Evolutionary conservation across 2,113 vertebrate genomes (phyloP).

Genomic region (Amblyopsis rosae): DNA sequence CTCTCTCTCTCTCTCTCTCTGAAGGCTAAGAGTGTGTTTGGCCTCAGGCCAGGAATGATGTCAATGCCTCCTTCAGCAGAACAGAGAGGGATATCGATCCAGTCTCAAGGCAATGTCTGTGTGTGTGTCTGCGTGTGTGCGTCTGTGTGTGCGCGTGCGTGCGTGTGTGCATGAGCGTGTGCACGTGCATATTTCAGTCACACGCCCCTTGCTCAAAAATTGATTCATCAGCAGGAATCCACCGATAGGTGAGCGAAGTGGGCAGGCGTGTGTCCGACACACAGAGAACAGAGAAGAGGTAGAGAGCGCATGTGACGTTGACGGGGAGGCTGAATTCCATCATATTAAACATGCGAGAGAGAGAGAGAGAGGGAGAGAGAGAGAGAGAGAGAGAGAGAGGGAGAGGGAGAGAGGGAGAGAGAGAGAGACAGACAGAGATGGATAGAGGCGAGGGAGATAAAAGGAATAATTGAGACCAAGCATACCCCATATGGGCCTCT

Average conservation of each 20-base stretch:
- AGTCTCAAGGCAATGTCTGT: conserved; percentile 73
- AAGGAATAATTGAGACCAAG: conserved; percentile 61
- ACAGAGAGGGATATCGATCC: conserved; percentile 76
- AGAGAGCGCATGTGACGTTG: conserved; percentile 44
- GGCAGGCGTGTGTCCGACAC: conserved; percentile 68
- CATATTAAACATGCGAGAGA: conserved; percentile 44
- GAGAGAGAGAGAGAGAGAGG: conserved; percentile 22
- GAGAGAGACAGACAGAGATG: neutral
- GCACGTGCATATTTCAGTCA: conserved; percentile 48
- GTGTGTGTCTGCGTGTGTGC: conserved; percentile 19
- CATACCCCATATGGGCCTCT: conserved; percentile 52
- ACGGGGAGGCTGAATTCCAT: conserved; percentile 31
- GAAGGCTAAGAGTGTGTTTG: conserved; percentile 77
- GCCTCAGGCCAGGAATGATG: conserved; percentile 74
- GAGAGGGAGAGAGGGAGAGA: neutral
- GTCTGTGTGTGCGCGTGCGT: conserved; percentile 21
- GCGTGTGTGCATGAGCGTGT: conserved; percentile 21
- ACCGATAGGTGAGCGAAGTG: conserved; percentile 69
- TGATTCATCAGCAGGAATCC: conserved; percentile 76
- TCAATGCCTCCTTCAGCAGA: conserved; percentile 79
- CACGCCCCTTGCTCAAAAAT: conserved; percentile 69
- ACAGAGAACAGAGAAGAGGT: conserved; percentile 45
- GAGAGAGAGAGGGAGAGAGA: conserved; percentile 1
- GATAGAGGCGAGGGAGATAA: conserved; percentile 33
- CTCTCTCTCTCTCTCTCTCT: conserved; percentile 53